Percentiles rank a stretch among this genome's conserved stretches.
phyloP scores from a whole-genome alignment of 2,797 vertebrate species.

The Eremophila alpestris region DNA sequence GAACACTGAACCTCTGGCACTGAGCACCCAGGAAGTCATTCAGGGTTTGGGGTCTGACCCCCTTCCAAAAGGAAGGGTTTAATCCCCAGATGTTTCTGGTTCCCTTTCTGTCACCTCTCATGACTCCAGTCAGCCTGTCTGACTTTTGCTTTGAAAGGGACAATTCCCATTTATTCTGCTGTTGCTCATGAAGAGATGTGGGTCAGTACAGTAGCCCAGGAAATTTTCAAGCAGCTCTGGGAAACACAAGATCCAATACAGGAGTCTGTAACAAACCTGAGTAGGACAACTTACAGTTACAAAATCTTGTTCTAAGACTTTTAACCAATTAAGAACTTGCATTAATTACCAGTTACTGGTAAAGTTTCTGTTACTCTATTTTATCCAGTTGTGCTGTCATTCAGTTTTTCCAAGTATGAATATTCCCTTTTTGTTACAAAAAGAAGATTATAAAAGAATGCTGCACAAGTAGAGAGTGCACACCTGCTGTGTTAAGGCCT shows the following conservation, averaged over 20 bases:
- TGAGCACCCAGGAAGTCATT: accelerated
- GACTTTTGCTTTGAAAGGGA: neutral
- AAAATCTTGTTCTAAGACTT: neutral
- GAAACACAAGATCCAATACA: neutral
- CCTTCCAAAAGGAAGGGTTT: accelerated
- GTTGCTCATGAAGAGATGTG: neutral
- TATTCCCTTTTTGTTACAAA: neutral
- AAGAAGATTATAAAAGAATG: neutral
- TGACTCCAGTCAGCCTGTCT: neutral
- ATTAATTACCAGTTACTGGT: neutral
- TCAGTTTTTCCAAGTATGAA: neutral
- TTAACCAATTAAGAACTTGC: neutral
- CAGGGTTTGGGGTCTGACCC: neutral
- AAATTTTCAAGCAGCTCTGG: neutral
- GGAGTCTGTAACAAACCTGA: neutral
- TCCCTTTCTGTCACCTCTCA: neutral
- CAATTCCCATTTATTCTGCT: neutral
- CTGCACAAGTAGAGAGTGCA: neutral
- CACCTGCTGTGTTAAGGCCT: neutral
- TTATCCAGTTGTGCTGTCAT: neutral
- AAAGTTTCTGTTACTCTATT: neutral
- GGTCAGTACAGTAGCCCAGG: neutral
- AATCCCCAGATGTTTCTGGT: neutral
- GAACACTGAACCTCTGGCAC: neutral
- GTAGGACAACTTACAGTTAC: neutral